Percentiles rank a stretch among this genome's conserved stretches.
Evolutionary conservation across 2,797 vertebrate genomes (phyloP).

Genomic region (Lates japonicus): DNA sequence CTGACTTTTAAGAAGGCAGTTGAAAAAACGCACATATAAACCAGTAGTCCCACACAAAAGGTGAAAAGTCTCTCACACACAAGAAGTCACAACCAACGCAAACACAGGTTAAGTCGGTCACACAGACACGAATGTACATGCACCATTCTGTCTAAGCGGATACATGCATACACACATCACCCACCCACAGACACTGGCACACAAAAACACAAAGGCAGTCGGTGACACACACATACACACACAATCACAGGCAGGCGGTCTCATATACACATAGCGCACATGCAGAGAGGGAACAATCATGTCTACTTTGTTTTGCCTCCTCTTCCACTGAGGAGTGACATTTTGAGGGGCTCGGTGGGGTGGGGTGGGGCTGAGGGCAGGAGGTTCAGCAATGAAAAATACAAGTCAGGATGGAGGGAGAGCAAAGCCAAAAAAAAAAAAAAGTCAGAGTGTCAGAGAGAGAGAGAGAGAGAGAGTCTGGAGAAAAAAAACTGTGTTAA

Average conservation of each 20-base stretch:
- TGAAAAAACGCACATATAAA: neutral
- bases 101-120: neutral
- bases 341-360: constrained; percentile 54
- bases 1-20: constrained; percentile 14
- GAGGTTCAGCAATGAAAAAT: constrained; percentile 54
- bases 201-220: constrained; percentile 13
- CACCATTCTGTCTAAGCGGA: constrained; percentile 14
- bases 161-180: constrained; percentile 5
- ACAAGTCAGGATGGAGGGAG: constrained; percentile 38
- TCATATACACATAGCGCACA: constrained; percentile 21
- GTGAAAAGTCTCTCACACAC: neutral
- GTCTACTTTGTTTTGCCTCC: constrained; percentile 63
- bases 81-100: neutral
- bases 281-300: constrained; percentile 55
- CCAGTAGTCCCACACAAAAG: too few relatives aligned
- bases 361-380: constrained; percentile 45
- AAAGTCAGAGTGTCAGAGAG: constrained; percentile 8
- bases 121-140: neutral
- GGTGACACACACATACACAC: neutral
- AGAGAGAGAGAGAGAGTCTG: neutral
- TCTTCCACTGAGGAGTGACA: constrained; percentile 68
- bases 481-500: constrained; percentile 7
- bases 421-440: neutral
- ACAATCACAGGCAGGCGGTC: constrained; percentile 29
- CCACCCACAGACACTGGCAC: neutral